A percentile compares a stretch with the other conserved stretches of the same genome.
Evolutionary conservation across 2,113 vertebrate genomes (phyloP).

Genomic region (Brachionichthys hirsutus): DNA sequence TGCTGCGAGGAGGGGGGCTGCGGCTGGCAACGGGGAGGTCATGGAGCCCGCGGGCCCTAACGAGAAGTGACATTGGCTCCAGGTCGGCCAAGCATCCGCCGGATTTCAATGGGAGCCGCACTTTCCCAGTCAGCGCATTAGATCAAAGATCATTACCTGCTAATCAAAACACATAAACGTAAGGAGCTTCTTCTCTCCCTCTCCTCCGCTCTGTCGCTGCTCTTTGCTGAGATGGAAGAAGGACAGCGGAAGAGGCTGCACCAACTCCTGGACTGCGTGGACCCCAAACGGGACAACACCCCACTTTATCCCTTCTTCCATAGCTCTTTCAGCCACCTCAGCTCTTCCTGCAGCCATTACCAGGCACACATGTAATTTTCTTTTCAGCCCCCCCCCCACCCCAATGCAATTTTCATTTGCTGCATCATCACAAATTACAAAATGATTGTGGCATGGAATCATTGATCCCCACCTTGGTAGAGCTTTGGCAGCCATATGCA

Average conservation of each 20-base stretch:
- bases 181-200: conserved; percentile 54
- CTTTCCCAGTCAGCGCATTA: conserved; percentile 82
- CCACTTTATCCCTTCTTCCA: conserved; percentile 2
- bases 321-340: not conserved
- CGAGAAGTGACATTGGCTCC: conserved; percentile 84
- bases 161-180: conserved; percentile 81
- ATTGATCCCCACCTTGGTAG: not conserved
- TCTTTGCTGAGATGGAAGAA: conserved; percentile 24
- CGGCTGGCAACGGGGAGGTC: conserved; percentile 71
- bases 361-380: too few relatives aligned
- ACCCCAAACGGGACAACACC: conserved; percentile 26
- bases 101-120: conserved; percentile 80
- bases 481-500: too few relatives aligned
- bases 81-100: conserved; percentile 80
- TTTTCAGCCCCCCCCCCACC: too few relatives aligned
- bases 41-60: conserved; percentile 73
- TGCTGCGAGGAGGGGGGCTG: conserved; percentile 73
- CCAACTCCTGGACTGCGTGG: conserved; percentile 43
- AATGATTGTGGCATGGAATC: conserved; percentile 11
- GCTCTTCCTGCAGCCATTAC: conserved; percentile 3
- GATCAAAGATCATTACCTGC: conserved; percentile 84
- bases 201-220: conserved; percentile 24
- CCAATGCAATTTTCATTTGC: too few relatives aligned
- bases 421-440: too few relatives aligned
- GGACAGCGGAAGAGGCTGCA: conserved; percentile 45